These are phyloP conservation scores for Drosophila flavopinicola DNA, from an alignment of 2,888 invertebrate species.

Conservation along the genomic window DNA sequence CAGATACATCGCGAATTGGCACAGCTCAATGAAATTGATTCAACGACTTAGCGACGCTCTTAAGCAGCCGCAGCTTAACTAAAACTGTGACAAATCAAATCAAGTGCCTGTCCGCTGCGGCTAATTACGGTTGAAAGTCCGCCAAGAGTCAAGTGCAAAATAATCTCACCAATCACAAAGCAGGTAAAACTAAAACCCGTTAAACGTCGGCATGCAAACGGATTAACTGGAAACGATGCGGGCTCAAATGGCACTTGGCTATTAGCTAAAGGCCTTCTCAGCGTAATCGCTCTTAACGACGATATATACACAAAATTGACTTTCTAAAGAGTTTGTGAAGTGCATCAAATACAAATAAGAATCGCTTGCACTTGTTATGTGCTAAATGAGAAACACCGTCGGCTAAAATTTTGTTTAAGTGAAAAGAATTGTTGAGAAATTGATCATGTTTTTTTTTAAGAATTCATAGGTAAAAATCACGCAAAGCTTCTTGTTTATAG, in stretches of 20 bases:
- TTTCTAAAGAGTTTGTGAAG: constrained; percentile 23
- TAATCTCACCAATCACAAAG: constrained; percentile 10
- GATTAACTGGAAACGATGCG: constrained; percentile 53
- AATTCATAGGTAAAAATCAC: constrained; percentile 31
- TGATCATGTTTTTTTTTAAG: neutral
- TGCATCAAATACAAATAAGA: constrained; percentile 17
- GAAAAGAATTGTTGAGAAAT: neutral
- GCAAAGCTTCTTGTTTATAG: neutral
- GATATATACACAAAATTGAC: constrained; percentile 3
- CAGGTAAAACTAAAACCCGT: constrained; percentile 40
- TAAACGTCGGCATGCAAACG: constrained; percentile 47
- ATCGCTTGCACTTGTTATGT: constrained; percentile 20
- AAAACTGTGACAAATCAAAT: constrained; percentile 78
- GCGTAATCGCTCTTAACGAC: constrained; percentile 27
- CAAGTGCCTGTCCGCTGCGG: constrained; percentile 44
- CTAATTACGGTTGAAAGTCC: constrained; percentile 54
- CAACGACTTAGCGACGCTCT: too few relatives aligned
- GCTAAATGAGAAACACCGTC: constrained; percentile 49
- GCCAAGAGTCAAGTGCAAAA: constrained; percentile 48
- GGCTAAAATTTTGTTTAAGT: constrained; percentile 41
- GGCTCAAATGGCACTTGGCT: constrained; percentile 25
- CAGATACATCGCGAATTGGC: constrained; percentile 38
- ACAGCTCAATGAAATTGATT: constrained; percentile 39
- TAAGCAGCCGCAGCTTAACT: constrained; percentile 22
- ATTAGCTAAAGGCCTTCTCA: constrained; percentile 42